A percentile compares a stretch with the other conserved stretches of the same genome.
These are phyloP conservation scores for Drosophila demipolita DNA, from an alignment of 2,888 invertebrate species.

Conservation along the genomic window DNA sequence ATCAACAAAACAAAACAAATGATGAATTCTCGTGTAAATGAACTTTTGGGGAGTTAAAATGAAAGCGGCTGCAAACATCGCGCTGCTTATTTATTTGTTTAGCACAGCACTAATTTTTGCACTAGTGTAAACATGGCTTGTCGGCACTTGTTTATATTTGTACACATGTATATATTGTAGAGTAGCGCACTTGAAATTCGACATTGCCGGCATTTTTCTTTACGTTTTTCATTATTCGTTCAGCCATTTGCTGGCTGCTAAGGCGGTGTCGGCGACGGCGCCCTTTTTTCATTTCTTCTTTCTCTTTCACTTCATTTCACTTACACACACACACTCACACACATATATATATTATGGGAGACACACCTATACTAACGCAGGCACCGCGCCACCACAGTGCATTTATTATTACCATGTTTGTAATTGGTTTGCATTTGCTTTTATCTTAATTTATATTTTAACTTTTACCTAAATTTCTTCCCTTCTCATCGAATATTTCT, in stretches of 20 bases:
- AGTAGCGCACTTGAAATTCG: conserved; percentile 68
- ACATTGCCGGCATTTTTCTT: conserved; percentile 71
- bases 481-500: conserved; percentile 26
- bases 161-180: conserved; percentile 8
- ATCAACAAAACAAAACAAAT: conserved; percentile 76
- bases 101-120: conserved; percentile 35
- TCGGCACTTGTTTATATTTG: conserved; percentile 14
- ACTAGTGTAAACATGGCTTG: conserved; percentile 12
- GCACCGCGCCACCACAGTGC: conserved; percentile 36
- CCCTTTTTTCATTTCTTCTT: conserved; percentile 68
- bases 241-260: conserved; percentile 34
- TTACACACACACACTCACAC: conserved; percentile 38
- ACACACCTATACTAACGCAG: conserved; percentile 56
- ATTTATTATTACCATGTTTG: conserved; percentile 49
- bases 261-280: conserved; percentile 63
- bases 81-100: conserved; percentile 37
- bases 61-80: conserved; percentile 41
- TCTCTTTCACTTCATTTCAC: conserved; percentile 54
- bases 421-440: conserved; percentile 41
- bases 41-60: conserved; percentile 55
- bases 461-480: conserved; percentile 21
- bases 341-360: conserved; percentile 22
- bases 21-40: conserved; percentile 71
- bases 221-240: conserved; percentile 55
- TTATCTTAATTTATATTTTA: conserved; percentile 30